These are phyloP conservation scores for Drosophila kohkoa DNA, from an alignment of 1,140 invertebrate species.

Conservation along the genomic window DNA sequence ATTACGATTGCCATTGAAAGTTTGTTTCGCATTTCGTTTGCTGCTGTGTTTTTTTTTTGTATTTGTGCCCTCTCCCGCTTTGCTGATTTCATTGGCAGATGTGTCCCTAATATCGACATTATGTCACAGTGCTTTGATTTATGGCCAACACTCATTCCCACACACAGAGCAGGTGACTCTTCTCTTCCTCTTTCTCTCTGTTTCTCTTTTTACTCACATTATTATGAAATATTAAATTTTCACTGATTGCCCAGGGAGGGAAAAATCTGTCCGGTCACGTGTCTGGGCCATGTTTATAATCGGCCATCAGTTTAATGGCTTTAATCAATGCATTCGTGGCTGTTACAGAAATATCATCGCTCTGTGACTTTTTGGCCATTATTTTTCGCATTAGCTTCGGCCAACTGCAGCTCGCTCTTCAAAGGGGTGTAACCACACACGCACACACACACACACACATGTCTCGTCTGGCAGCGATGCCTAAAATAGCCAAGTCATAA, in stretches of 20 bases:
- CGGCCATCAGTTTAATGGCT: constrained; percentile 65
- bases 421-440: constrained; percentile 2
- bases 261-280: constrained; percentile 48
- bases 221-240: constrained; percentile 70
- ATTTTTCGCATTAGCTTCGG: constrained; percentile 17
- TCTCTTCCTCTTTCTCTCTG: not conserved
- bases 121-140: constrained; percentile 69
- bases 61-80: constrained; percentile 9
- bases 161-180: not conserved
- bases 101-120: constrained; percentile 67
- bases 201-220: constrained; percentile 14
- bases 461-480: constrained; percentile 23
- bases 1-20: constrained; percentile 31
- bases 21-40: constrained; percentile 12
- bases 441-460: constrained; percentile 13
- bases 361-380: constrained; percentile 9
- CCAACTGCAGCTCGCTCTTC: constrained; percentile 12
- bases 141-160: constrained; percentile 36
- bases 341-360: constrained; percentile 13
- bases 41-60: no score
- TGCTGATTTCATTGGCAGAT: constrained; percentile 41
- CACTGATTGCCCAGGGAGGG: constrained; percentile 53
- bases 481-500: constrained; percentile 53
- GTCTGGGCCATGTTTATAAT: constrained; percentile 59
- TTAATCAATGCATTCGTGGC: constrained; percentile 56